Conservation (phyloP, 2,888 invertebrate genomes). For the Pristionchus arcanus region DNA sequence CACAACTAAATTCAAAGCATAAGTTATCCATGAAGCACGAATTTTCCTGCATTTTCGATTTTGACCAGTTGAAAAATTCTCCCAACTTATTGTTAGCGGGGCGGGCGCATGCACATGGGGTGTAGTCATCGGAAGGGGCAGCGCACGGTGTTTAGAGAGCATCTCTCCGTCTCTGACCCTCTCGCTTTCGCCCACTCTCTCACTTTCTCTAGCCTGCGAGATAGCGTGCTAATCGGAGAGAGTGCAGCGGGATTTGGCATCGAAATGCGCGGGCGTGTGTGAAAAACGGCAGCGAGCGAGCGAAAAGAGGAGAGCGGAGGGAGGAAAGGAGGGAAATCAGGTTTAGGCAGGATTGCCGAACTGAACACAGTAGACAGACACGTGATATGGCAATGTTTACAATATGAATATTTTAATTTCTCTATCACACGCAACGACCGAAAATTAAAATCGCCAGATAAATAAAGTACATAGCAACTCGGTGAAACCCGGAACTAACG, state of each 20-base stretch:
- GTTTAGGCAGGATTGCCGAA: background rate
- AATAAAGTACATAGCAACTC: background rate
- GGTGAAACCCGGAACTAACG: background rate
- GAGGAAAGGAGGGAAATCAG: slow-evolving; percentile 32
- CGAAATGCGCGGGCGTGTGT: background rate
- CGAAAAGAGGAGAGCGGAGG: background rate
- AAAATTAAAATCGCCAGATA: background rate
- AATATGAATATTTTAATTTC: no score
- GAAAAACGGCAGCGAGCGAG: slow-evolving; percentile 20
- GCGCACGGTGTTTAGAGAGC: background rate
- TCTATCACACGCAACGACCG: no score
- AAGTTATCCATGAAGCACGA: no score
- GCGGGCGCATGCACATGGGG: background rate
- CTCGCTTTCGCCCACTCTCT: background rate
- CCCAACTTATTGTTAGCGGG: no score
- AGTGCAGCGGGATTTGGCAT: background rate
- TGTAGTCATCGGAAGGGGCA: background rate
- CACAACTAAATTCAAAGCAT: no score
- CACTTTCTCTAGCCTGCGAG: background rate
- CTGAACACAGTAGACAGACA: background rate
- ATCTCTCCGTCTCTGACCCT: background rate
- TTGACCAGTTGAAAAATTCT: no score
- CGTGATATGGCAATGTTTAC: background rate
- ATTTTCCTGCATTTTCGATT: no score
- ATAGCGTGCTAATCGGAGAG: background rate